These are phyloP conservation scores for Papio anubis DNA, from an alignment of 2,113 vertebrate genomes.

Conservation along the genomic window DNA sequence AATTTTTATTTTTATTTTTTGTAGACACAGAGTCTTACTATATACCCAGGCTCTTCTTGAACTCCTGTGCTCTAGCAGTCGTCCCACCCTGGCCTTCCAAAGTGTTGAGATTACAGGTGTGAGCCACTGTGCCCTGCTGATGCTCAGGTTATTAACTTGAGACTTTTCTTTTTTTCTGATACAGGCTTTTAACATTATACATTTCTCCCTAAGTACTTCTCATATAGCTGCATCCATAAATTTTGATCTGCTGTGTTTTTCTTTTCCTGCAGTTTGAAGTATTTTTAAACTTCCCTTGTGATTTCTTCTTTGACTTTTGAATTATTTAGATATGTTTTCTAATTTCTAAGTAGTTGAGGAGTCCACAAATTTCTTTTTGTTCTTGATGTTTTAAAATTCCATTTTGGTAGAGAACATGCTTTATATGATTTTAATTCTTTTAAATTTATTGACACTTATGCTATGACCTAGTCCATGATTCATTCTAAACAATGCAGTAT, in stretches of 20 bases:
- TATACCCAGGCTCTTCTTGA: no score
- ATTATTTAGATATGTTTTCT: conserved; percentile 16
- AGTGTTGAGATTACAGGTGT: no score
- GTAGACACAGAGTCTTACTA: no score
- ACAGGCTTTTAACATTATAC: neutral
- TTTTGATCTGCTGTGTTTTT: conserved; percentile 28
- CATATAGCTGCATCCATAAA: neutral
- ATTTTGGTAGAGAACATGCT: neutral
- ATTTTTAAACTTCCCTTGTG: neutral
- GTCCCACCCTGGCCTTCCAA: no score
- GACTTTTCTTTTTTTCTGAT: neutral
- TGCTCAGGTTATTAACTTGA: neutral
- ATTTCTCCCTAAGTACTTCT: neutral
- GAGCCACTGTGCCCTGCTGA: no score
- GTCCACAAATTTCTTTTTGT: neutral
- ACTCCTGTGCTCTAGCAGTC: no score
- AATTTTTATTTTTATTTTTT: no score
- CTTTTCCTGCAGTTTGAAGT: conserved; percentile 30
- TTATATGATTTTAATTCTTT: conserved; percentile 8
- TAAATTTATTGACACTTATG: neutral
- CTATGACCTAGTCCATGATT: neutral
- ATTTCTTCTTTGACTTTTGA: conserved; percentile 20
- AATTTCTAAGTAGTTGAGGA: neutral
- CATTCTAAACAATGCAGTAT: neutral
- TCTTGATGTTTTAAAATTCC: neutral